Base-by-base conservation (phyloP, 2,797 vertebrate species). In the Petrocephalus schoutedeni region DNA sequence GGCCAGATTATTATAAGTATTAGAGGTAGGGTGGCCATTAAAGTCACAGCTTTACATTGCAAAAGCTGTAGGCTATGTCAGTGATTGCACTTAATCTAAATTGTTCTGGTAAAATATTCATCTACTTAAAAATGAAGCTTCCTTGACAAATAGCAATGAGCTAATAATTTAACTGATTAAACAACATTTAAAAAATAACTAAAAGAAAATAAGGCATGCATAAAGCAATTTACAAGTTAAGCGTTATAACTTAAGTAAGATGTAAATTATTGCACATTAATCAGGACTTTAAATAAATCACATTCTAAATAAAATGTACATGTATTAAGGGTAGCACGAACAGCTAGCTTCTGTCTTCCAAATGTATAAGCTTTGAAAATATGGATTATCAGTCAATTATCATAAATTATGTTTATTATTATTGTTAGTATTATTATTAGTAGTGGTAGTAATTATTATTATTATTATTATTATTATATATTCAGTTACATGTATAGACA, bases 1-100 rank as follows among this genome's bases (percentile, higher is more conserved):
- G 41, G 74, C 74, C 74, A 80, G n/a, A 80, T 80, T 80, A 80
- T 80, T 14, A 16, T 49, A 80, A 80, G 36, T 80, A 80, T 49
- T 49, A n/a, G 74, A 49, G 49, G 41, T 19, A 80, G 74, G 41
- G 41, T 6, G 74, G 45, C 41, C 74, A n/a, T n/a, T 80, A 45
- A n/a, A 36, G 41, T 49, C 74, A 49, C 6, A 49, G 74, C 16
- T 80, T n/a, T 21, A 49, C 74, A 80, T 49, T 16, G 36, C 1
- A 36, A 77, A 77, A 77, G 71, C 36, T 49, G 41, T 36, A 80
- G 74, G 74, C 3, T 21, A 49, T 80, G 41, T 49, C 41, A 80
- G 74, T 2, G 7, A 45, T 80, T 80, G 74, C 74, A 80, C 41
- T 80, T 49, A 49, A 49, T 80, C 41, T 45, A 14, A 80, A 21